Conservation (phyloP, 2,797 vertebrate genomes). For the Artibeus jamaicensis region DNA sequence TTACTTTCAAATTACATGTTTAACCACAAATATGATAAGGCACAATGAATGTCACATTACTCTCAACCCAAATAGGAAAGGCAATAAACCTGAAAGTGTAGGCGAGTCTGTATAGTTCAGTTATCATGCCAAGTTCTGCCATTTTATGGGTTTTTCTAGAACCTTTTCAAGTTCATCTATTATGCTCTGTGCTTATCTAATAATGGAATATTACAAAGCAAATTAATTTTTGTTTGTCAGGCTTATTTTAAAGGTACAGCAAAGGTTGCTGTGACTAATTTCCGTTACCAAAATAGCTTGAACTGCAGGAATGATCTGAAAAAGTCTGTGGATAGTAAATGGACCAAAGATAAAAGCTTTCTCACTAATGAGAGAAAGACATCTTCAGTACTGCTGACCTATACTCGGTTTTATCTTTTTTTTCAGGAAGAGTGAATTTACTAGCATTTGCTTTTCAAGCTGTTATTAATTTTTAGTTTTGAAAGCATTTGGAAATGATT, state of each 20-base stretch:
- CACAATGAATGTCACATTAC: neutral
- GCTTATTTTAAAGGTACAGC: neutral
- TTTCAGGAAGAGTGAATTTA: neutral
- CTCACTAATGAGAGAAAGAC: neutral
- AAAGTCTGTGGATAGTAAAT: neutral
- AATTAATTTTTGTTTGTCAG: conserved; percentile 18
- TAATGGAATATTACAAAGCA: neutral
- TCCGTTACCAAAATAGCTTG: neutral
- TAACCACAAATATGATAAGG: conserved; percentile 42
- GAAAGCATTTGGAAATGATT: neutral
- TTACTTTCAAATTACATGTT: conserved; percentile 21
- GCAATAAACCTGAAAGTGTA: neutral
- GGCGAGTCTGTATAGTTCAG: neutral
- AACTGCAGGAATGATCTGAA: neutral
- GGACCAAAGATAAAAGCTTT: neutral
- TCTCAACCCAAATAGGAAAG: neutral
- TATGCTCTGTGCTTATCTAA: neutral
- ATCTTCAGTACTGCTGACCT: neutral
- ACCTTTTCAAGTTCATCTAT: neutral
- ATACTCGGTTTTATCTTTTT: neutral
- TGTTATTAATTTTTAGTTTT: neutral
- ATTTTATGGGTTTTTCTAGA: neutral
- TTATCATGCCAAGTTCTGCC: neutral
- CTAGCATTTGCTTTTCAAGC: neutral
- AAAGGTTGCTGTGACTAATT: neutral